Evolutionary conservation across 2,888 invertebrate genomes (phyloP).

Genomic region (Drosophila testacea): DNA sequence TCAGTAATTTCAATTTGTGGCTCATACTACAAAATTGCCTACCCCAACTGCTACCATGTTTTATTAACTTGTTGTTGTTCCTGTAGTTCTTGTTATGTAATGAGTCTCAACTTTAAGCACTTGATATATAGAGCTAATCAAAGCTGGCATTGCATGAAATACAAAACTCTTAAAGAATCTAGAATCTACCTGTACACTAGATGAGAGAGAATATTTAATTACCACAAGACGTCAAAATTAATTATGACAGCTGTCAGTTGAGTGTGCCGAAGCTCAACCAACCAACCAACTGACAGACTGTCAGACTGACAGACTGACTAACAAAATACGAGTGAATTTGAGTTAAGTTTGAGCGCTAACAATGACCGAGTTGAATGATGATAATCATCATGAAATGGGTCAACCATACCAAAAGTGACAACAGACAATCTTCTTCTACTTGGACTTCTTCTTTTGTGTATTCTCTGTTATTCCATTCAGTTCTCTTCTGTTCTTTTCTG

Average conservation of each 20-base stretch:
- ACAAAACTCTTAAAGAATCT: constrained; percentile 62
- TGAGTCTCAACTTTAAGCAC: constrained; percentile 31
- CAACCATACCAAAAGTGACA: constrained; percentile 73
- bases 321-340: constrained; percentile 34
- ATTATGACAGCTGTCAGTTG: constrained; percentile 85
- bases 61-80: constrained; percentile 22
- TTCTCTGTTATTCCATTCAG: constrained; percentile 17
- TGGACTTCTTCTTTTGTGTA: constrained; percentile 8
- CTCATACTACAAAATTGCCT: background rate
- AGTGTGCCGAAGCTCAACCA: constrained; percentile 70
- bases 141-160: constrained; percentile 65
- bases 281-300: constrained; percentile 32
- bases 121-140: constrained; percentile 60
- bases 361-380: constrained; percentile 60
- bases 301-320: constrained; percentile 33
- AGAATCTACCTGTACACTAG: constrained; percentile 41
- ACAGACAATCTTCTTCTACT: constrained; percentile 35
- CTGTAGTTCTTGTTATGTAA: constrained; percentile 29
- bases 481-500: constrained; percentile 17
- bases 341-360: constrained; percentile 36
- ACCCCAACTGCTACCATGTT: background rate
- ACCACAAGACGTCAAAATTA: constrained; percentile 84
- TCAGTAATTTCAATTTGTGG: constrained; percentile 71
- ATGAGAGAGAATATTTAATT: constrained; percentile 81
- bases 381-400: constrained; percentile 73